Conservation (phyloP, 1,140 invertebrate species). For the Drosophila setifemur region DNA sequence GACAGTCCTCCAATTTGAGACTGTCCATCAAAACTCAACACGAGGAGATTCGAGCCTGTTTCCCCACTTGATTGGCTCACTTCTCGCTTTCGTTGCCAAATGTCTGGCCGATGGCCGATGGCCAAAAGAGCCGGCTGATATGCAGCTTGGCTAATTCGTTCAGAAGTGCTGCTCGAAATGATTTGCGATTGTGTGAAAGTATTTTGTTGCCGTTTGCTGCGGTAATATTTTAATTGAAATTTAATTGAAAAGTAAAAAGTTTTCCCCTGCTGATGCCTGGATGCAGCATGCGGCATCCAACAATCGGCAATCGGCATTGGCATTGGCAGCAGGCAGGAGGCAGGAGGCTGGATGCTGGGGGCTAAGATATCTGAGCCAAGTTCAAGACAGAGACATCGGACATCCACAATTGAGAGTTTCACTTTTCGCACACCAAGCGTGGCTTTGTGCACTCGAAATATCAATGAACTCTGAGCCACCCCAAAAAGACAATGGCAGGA, state of each 20-base stretch:
- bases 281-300: neutral
- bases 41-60: slow-evolving; percentile 43
- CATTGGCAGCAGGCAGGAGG: slow-evolving; percentile 1
- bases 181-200: slow-evolving; percentile 72
- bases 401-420: slow-evolving; percentile 43
- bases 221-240: slow-evolving; percentile 74
- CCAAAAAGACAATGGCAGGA: slow-evolving; percentile 59
- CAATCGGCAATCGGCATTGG: neutral
- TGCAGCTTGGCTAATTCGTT: slow-evolving; percentile 70
- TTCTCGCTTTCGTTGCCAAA: slow-evolving; percentile 68
- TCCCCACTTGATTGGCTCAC: slow-evolving; percentile 56
- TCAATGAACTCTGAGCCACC: slow-evolving; percentile 42
- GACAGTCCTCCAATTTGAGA: slow-evolving; percentile 47
- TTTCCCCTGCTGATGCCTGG: slow-evolving; percentile 34
- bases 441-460: slow-evolving; percentile 38
- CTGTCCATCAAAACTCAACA: slow-evolving; percentile 51
- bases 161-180: slow-evolving; percentile 76
- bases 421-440: slow-evolving; percentile 34
- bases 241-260: slow-evolving; percentile 75
- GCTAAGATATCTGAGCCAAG: slow-evolving; percentile 57
- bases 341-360: too few relatives aligned
- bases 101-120: slow-evolving; percentile 25
- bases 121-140: slow-evolving; percentile 33
- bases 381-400: slow-evolving; percentile 42
- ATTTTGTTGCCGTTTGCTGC: slow-evolving; percentile 47